phyloP scores from a whole-genome alignment of 2,797 vertebrate genomes.

The Spinibarbus caldwelli region DNA sequence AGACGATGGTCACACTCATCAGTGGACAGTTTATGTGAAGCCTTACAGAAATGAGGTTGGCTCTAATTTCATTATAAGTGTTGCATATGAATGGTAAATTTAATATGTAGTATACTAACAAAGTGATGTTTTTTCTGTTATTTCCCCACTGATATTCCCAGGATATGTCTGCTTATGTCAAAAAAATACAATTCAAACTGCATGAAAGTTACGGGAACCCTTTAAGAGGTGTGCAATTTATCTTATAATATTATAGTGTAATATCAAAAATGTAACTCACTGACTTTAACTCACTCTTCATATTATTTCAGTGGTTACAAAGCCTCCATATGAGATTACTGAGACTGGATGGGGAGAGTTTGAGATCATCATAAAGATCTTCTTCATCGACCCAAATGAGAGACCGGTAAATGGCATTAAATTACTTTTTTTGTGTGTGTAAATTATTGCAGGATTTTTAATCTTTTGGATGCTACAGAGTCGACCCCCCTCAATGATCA shows the following conservation, averaged over 20 bases:
- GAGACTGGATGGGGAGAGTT: slow-evolving; percentile 99
- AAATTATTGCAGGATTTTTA: background rate
- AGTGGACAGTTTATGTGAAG: slow-evolving; percentile 98
- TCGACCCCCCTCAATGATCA: too few relatives aligned
- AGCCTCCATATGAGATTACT: slow-evolving; percentile 97
- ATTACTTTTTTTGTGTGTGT: background rate
- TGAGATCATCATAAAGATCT: slow-evolving; percentile 98
- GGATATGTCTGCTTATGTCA: slow-evolving; percentile 99
- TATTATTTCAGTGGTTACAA: slow-evolving; percentile 88
- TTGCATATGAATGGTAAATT: background rate
- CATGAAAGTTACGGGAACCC: slow-evolving; percentile 98
- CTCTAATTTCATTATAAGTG: background rate
- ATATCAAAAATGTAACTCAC: background rate
- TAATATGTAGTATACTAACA: background rate
- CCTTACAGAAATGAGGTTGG: slow-evolving; percentile 95
- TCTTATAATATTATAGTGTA: background rate
- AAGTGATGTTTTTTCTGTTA: background rate
- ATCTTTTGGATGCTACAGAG: background rate
- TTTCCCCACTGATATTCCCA: slow-evolving; percentile 63
- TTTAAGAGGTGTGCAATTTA: slow-evolving; percentile 83
- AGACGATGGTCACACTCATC: slow-evolving; percentile 96
- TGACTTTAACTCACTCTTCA: background rate
- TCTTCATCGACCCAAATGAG: slow-evolving; percentile 98
- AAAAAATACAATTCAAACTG: slow-evolving; percentile 98
- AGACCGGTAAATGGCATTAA: slow-evolving; percentile 85